phyloP scores from a whole-genome alignment of 2,797 vertebrate species.

The Molossus molossus region DNA sequence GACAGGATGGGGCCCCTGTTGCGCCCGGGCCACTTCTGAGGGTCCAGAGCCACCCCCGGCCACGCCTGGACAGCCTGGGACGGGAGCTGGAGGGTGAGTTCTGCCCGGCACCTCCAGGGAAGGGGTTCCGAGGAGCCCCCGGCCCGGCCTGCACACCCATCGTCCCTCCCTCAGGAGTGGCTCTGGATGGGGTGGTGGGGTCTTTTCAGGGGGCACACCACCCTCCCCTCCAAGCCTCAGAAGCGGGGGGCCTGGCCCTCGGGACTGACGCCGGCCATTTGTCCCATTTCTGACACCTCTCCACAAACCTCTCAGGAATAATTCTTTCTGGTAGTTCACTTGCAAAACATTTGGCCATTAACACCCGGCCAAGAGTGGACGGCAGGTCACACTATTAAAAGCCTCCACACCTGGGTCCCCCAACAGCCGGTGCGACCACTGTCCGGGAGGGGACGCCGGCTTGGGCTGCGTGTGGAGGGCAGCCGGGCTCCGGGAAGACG shows the following conservation, averaged over 20 bases:
- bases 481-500: neutral
- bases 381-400: constrained; percentile 88
- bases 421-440: constrained; percentile 65
- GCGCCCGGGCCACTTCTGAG: neutral
- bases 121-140: neutral
- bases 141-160: accelerated
- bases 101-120: too few relatives aligned
- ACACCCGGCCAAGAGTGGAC: constrained; percentile 88
- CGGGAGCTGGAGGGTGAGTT: accelerated
- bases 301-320: constrained; percentile 83
- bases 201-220: neutral
- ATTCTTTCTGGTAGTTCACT: constrained; percentile 87
- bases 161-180: accelerated
- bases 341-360: constrained; percentile 90
- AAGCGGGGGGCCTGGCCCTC: neutral
- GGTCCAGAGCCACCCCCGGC: neutral
- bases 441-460: neutral
- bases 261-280: neutral
- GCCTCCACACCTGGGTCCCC: constrained; percentile 81
- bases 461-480: neutral
- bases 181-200: neutral
- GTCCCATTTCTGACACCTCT: neutral
- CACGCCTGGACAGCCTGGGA: accelerated
- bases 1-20: accelerated
- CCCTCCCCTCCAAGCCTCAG: neutral